Base-by-base conservation (phyloP, 2,797 vertebrate genomes). In the Chaetodon trifasciatus region DNA sequence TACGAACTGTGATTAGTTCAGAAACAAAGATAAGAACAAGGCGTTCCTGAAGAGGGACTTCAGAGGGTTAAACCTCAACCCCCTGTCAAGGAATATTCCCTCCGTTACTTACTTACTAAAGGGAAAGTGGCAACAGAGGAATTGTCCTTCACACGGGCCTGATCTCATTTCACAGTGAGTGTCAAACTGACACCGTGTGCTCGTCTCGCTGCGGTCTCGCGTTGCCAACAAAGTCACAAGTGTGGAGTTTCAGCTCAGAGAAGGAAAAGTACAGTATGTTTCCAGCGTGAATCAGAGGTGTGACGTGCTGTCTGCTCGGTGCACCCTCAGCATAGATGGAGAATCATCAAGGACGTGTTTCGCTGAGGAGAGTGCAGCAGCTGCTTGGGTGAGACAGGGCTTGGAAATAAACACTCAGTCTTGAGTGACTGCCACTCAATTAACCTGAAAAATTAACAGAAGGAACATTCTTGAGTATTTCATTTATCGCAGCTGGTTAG, bases 81-180 rank as follows among this genome's bases (percentile, higher is more conserved):
- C 23, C 15, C 9, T 76, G 55, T 78, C 74, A 63, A 58, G 71
- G 71, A 63, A 44, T 62, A 70, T 70, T 63, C 69, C 69, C 64
- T 87, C 70, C 75, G 64, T 77, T 84, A 52, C 86, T 50, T 71
- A n/a, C n/a, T 55, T 23, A 21, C 16, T 19, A 4, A 70, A 52
- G 21, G 13, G 58, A 69, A 82, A 55, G 74, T 74, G 67, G 63
- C 44, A 58, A 47, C 68, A 42, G 55, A 50, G 28, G 63, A 61
- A 64, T 74, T n/a, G 32, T 61, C 76, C 74, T 78, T 82, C 70
- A 84, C 62, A 69, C 6, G 8, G 70, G 71, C 46, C 71, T 72
- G 69, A 81, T 79, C 72, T 78, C 47, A 76, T 81, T 74, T 81
- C 53, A 64, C 68, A 66, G 55, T 3, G 17, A 63, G 68, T 62